These are phyloP conservation scores for Paralinhomoeus sp. DNA, from an alignment of 2,888 invertebrate species.

Conservation along the genomic window DNA sequence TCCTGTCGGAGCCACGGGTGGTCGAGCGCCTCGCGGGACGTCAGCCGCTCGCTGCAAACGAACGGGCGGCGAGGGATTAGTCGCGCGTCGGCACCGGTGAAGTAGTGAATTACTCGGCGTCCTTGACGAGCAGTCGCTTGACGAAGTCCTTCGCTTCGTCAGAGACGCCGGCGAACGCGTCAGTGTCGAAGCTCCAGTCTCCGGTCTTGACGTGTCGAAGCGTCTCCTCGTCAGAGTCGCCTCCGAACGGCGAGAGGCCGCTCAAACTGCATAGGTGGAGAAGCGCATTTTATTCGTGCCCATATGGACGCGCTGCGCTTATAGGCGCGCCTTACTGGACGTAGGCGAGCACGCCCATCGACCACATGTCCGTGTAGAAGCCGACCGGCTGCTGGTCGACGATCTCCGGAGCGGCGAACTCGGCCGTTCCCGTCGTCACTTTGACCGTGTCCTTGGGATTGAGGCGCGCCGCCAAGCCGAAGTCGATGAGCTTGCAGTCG, in stretches of 20 bases:
- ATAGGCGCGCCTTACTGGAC: slow-evolving; percentile 51
- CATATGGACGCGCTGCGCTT: neutral
- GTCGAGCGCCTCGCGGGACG: slow-evolving; percentile 80
- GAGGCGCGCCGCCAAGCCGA: slow-evolving; percentile 89
- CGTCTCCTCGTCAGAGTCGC: slow-evolving; percentile 92
- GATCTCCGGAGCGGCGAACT: slow-evolving; percentile 97
- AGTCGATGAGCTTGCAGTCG: slow-evolving; percentile 92
- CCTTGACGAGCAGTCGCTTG: slow-evolving; percentile 61
- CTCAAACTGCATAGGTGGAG: slow-evolving; percentile 43
- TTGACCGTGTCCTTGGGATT: slow-evolving; percentile 96
- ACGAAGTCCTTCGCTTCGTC: slow-evolving; percentile 97
- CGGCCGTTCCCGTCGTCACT: slow-evolving; percentile 94
- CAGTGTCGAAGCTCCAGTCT: slow-evolving; percentile 96
- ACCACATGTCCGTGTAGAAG: slow-evolving; percentile 99
- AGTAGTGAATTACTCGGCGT: slow-evolving; percentile 53
- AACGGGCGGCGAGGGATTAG: neutral
- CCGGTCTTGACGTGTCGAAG: slow-evolving; percentile 91
- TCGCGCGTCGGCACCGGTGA: neutral
- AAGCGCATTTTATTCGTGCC: neutral
- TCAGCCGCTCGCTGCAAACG: slow-evolving; percentile 65
- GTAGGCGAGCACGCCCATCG: slow-evolving; percentile 89
- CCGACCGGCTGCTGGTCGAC: slow-evolving; percentile 95
- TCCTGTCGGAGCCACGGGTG: slow-evolving; percentile 67
- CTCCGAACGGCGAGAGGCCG: slow-evolving; percentile 93
- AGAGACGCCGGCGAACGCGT: slow-evolving; percentile 75